Evolutionary conservation across 2,113 vertebrate species (phyloP).

Genomic region (Syrrhaptes paradoxus): DNA sequence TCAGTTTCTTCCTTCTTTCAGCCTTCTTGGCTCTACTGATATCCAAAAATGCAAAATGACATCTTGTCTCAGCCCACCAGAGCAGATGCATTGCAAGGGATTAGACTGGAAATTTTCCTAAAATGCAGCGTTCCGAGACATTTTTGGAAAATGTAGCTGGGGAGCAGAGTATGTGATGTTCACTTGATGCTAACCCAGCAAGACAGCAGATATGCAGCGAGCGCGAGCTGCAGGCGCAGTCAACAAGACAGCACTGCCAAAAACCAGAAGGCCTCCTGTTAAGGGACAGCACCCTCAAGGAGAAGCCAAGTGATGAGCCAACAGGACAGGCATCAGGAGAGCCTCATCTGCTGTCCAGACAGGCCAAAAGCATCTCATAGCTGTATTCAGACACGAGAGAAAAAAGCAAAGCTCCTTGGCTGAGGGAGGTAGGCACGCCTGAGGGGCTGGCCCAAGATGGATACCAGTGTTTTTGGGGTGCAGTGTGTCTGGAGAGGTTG

Average conservation of each 20-base stretch:
- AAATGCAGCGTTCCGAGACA: background rate
- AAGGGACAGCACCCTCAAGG: background rate
- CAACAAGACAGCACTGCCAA: background rate
- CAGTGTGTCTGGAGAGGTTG: background rate
- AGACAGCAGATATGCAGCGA: background rate
- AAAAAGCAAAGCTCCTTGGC: background rate
- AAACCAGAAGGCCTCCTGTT: background rate
- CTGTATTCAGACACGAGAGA: background rate
- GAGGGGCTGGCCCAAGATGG: background rate
- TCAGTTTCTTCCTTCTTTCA: constrained; percentile 47
- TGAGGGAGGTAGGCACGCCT: accelerated
- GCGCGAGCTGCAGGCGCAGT: background rate
- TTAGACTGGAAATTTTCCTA: constrained; percentile 52
- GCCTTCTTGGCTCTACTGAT: constrained; percentile 47
- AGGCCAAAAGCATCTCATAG: background rate
- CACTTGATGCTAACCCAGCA: background rate
- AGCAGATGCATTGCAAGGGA: constrained; percentile 55
- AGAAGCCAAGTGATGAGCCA: background rate
- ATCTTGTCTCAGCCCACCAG: constrained; percentile 65
- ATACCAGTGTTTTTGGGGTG: background rate
- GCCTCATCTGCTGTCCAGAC: background rate
- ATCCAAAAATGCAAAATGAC: constrained; percentile 63
- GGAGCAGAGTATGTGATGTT: background rate
- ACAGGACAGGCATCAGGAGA: background rate
- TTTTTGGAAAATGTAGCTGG: background rate